Evolutionary conservation across 92 coral and sea anemone genomes (phyloP), one percentile per base, ranked within the genome.

Genomic region (Isaurus tuberculatus): DNA sequence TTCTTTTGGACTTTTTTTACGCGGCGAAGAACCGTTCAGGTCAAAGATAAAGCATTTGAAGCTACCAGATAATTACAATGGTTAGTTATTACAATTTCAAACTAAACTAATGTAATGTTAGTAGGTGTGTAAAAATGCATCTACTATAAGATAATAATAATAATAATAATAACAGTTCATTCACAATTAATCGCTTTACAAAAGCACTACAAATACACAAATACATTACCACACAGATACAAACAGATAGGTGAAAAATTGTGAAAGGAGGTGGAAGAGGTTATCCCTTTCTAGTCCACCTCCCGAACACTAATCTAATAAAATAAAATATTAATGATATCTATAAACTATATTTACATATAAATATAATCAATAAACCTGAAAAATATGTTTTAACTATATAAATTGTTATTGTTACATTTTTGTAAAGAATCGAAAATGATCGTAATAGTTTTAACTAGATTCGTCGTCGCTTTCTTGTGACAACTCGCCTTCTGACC

Each of bases 1-100:
- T 75, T 88, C 91, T 7, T 88, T 88, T 75, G 73, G 43, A 31
- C 60, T 88, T 4, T 88, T 88, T 55, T 74, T 83, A 32, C 27
- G 85, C 44, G 84, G 91, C 14, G 89, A 89, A 16, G 58, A 72
- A 60, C 58, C 32, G 57, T 44, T 16, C n/a, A 61, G 87, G 4
- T 32, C 87, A 28, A 87, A 84, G 80, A 22, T 70, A 49, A 79
- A 46, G 65, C 79, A 87, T 61, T n/a, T 87, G 20, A 87, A 83
- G 53, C 73, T 90, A 31, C 93, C 90, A 9, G 27, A 60, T 28
- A 89, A 80, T 57, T 89, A 58, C 40, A 29, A 70, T 48, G 86
- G 88, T 84, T 57, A 23, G 65, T 57, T 57, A 57, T 23, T 57
- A 57, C 0, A 57, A 57, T 3, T 57, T 57, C 65, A 57, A 57